These are phyloP conservation scores for Tinamus major DNA, from an alignment of 2,797 vertebrate species.

Conservation along the genomic window DNA sequence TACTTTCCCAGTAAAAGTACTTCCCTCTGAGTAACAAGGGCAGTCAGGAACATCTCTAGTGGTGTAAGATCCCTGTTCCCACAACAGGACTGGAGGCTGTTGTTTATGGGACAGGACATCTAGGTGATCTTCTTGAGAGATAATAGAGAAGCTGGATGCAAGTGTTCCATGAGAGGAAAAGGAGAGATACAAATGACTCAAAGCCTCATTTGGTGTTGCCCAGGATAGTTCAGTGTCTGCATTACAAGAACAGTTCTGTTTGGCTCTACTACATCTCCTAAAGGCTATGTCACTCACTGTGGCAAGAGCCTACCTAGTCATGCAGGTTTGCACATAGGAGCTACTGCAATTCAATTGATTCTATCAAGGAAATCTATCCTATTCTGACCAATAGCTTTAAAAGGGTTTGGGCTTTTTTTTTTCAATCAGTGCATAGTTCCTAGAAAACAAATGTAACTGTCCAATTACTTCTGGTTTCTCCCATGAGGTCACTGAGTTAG, in stretches of 20 bases:
- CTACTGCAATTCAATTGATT: not conserved
- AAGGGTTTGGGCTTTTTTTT: fast-evolving
- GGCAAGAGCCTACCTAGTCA: not conserved
- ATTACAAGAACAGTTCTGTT: not conserved
- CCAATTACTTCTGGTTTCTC: not conserved
- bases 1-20: not conserved
- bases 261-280: fast-evolving
- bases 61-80: not conserved
- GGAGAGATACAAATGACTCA: not conserved
- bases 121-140: not conserved
- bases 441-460: not conserved
- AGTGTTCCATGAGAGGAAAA: not conserved
- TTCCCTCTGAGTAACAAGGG: not conserved
- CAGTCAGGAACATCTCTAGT: not conserved
- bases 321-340: not conserved
- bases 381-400: not conserved
- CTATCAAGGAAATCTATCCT: not conserved
- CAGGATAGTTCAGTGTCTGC: not conserved
- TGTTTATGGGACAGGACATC: not conserved
- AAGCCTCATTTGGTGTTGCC: not conserved
- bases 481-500: not conserved
- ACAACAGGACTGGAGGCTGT: not conserved
- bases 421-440: not conserved
- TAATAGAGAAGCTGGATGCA: not conserved
- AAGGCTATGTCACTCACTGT: not conserved